Conservation (phyloP, 2,113 vertebrate species). For the Suncus etruscus region DNA sequence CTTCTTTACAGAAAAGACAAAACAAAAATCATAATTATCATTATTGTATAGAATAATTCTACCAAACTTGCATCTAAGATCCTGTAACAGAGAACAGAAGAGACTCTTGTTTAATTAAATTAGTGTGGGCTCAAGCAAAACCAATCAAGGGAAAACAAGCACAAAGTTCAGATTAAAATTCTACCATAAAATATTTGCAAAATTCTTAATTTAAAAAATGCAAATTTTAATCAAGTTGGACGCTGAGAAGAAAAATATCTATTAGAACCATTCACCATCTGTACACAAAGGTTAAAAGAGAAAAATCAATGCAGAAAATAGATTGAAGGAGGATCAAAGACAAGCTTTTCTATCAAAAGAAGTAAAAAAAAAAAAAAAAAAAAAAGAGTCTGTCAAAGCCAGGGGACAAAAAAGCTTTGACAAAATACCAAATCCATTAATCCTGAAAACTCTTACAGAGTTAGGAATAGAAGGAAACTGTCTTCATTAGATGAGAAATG, state of each 20-base stretch:
- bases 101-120: background rate
- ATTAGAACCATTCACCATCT: background rate
- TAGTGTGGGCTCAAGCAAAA: background rate
- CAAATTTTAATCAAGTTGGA: background rate
- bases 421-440: background rate
- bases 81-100: background rate
- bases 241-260: slow-evolving; percentile 17
- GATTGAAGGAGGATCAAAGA: background rate
- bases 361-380: too few species aligned
- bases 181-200: background rate
- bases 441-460: background rate
- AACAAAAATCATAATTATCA: background rate
- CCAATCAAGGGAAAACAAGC: background rate
- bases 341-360: background rate
- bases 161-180: slow-evolving; percentile 1
- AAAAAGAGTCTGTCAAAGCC: too few species aligned
- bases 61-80: background rate
- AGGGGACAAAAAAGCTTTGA: background rate
- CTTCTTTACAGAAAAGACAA: background rate
- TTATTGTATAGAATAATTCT: background rate
- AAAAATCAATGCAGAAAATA: slow-evolving; percentile 20
- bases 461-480: slow-evolving; percentile 8
- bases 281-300: background rate
- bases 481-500: slow-evolving; percentile 23
- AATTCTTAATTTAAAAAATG: background rate